These are phyloP conservation scores for Sternotherus odoratus DNA, from an alignment of 2,797 vertebrate genomes.

Conservation along the genomic window DNA sequence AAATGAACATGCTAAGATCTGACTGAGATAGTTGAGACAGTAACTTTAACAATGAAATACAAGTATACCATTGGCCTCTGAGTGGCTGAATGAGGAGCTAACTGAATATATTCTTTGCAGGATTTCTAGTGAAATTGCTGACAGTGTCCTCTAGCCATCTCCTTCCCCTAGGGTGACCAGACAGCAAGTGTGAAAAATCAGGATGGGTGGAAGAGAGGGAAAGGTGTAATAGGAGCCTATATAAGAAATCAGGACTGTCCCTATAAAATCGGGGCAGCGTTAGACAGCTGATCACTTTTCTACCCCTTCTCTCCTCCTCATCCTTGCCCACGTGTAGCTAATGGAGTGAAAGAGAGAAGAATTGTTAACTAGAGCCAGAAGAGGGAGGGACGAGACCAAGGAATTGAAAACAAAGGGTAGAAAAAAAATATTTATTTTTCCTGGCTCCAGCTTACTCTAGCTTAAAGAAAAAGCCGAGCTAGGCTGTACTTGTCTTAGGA, in stretches of 20 bases:
- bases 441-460: slow-evolving; percentile 24
- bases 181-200: too few species aligned
- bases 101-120: background rate
- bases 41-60: background rate
- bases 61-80: slow-evolving; percentile 35
- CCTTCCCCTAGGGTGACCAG: too few species aligned
- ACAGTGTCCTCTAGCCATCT: background rate
- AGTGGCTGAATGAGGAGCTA: slow-evolving; percentile 50
- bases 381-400: slow-evolving; percentile 25
- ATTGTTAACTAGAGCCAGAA: slow-evolving; percentile 11
- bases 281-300: slow-evolving; percentile 62
- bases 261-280: background rate
- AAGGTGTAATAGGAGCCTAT: too few species aligned
- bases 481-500: slow-evolving; percentile 58
- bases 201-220: too few species aligned
- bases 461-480: background rate
- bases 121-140: slow-evolving; percentile 5
- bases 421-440: slow-evolving; percentile 26
- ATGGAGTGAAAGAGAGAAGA: slow-evolving; percentile 58
- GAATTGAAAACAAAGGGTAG: slow-evolving; percentile 41
- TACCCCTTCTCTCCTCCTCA: slow-evolving; percentile 53
- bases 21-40: background rate
- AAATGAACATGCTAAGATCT: background rate
- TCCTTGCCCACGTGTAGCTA: slow-evolving; percentile 44
- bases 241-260: too few species aligned